Conservation (phyloP, 2,113 vertebrate genomes). For the Heliornis fulica region DNA sequence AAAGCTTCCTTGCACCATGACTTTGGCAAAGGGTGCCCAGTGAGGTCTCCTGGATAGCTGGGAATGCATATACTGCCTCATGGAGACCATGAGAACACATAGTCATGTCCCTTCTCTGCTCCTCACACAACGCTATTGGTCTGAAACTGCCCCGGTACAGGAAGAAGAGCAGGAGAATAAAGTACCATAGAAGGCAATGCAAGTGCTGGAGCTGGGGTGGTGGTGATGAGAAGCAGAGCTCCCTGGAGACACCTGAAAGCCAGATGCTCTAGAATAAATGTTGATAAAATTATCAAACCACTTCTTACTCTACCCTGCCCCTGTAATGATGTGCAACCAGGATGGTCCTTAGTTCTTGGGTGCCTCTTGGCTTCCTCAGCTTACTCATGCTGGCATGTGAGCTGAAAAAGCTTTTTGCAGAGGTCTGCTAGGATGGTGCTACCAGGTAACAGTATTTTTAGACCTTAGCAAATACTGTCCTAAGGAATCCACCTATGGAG, state of each 20-base stretch:
- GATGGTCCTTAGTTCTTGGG: neutral
- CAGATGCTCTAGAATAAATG: neutral
- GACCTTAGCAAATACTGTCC: neutral
- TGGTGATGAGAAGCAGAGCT: neutral
- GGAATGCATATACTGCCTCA: neutral
- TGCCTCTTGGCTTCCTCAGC: neutral
- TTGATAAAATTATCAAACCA: neutral
- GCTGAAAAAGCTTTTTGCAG: neutral
- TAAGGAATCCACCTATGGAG: neutral
- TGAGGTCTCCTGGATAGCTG: fast-evolving
- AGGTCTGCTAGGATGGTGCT: neutral
- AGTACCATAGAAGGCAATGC: neutral
- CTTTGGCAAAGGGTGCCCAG: neutral
- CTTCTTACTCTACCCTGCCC: neutral
- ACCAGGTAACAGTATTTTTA: neutral
- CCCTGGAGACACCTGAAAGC: neutral
- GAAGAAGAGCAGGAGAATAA: neutral
- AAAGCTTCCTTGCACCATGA: neutral
- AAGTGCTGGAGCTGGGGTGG: neutral
- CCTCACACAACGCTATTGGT: neutral
- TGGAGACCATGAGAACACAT: too few species aligned
- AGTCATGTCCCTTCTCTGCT: neutral
- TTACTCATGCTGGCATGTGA: neutral
- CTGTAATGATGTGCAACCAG: neutral
- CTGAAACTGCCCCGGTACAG: neutral